Base-by-base conservation (phyloP, 2,888 invertebrate genomes). In the Philopedon plagiatum region DNA sequence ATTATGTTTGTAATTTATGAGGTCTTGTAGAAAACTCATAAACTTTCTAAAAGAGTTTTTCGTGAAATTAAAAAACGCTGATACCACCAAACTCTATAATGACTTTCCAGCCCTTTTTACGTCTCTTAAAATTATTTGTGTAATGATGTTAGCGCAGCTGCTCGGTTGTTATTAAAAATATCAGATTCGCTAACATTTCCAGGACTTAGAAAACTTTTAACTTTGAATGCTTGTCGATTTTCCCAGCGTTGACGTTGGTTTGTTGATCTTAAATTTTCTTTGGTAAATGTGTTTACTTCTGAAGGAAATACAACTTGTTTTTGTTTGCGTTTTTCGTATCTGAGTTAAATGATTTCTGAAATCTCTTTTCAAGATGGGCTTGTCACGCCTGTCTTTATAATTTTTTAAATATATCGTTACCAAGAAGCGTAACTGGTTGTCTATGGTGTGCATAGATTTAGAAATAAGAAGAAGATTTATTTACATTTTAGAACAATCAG, bases 251-350 rank as follows among this genome's bases (percentile, higher is more conserved):
- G 29, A 9, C 29, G 13, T 8, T n/a, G 29, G 19, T 46, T 44
- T 46, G 51, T 29, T 54, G 29, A 18, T 29, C 9, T 54, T 54
- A 9, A 13, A 29, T 54, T 46, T 54, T 54, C 51, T 29, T 18
- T 29, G 29, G 29, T 2, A 54, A 54, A 29, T 15, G 51, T 54
- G 29, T 54, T 54, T 29, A 29, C 29, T 18, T 29, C 15, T 29
- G 29, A 15, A 23, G 18, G n/a, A 11, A 21, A 21, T 44, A 21
- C 11, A 4, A 26, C 51, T 54, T 46, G n/a, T 21, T 51, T 51
- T 54, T 54, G 29, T 54, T 54, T 54, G 29, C 32, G 29, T 51
- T 51, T 4, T 26, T n/a, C 13, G 7, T 26, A n/a, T 51, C 13
- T 39, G 18, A 2, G 4, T 29, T 54, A 18, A 29, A 9, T 3